Base-by-base conservation (phyloP, 1,140 invertebrate genomes). In the Sinonovacula constricta region DNA sequence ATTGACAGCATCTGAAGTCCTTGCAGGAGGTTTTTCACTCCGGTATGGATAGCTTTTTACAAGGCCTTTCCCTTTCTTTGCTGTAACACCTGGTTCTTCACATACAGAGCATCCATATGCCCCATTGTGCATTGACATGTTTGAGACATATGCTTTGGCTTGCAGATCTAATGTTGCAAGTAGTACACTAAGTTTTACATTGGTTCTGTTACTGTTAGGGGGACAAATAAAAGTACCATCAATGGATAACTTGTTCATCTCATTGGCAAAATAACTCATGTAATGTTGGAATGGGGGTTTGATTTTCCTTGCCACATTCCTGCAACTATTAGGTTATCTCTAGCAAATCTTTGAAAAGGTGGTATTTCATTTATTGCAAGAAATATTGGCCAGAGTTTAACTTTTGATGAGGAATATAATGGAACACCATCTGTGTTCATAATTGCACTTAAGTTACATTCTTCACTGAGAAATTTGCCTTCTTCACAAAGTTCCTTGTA, bases 91-190 rank as follows among this genome's bases (percentile, higher is more conserved):
- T 30, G 59, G 59, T 14, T 62, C 59, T 22, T 62, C 59, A 62
- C 31, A 62, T 12, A 30, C 22, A 30, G 31, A 30, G 59, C 59
- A 62, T 30, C 66, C 79, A n/a, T 54, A 24, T 24, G 10, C 0
- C n/a, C 79, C 79, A 81, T 76, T 81, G 34, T 56, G 65, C 7
- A 56, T 39, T 3, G 66, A 34, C 79, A 76, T 81, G 54, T 76
- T 75, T 7, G 72, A 31, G 1, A 75, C n/a, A 31, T 30, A 18
- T 24, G 26, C 70, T 31, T 71, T 70, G 57, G 66, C 72, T 53
- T 54, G 79, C 39, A 81, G 54, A 67, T 81, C 72, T 36, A 12
- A 3, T n/a, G 45, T 71, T 24, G 36, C 33, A 67, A 34, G 45
- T 1, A 59, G 12, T 28, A 68, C 54, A 15, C n/a, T 22, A 0